Evolutionary conservation across 2,797 vertebrate genomes (phyloP).

Genomic region (Notolepis coatsorum): DNA sequence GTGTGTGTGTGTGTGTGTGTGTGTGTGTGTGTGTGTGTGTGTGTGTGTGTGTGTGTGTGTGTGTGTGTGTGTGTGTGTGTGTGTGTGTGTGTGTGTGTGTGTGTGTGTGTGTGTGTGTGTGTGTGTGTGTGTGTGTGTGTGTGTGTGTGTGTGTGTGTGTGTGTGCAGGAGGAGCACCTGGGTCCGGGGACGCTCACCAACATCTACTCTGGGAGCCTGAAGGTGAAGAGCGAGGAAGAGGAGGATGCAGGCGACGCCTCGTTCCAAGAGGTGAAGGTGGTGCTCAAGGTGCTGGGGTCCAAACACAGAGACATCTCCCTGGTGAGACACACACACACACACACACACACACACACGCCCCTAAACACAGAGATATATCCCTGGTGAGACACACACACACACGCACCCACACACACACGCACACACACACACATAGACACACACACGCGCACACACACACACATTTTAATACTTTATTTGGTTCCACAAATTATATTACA

Average conservation of each 20-base stretch:
- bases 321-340: conserved; percentile 77
- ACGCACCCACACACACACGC: no score
- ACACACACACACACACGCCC: not conserved
- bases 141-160: not conserved
- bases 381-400: not conserved
- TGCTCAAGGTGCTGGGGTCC: conserved; percentile 95
- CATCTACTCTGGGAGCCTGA: conserved; percentile 91
- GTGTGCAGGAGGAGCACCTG: conserved; percentile 90
- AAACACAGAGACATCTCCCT: conserved; percentile 96
- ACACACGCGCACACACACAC: not conserved
- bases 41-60: conserved; percentile 60
- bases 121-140: no score
- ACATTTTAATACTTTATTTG: not conserved
- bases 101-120: no score
- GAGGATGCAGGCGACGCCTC: conserved; percentile 79
- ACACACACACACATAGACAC: conserved; percentile 15
- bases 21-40: conserved; percentile 61
- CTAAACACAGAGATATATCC: not conserved
- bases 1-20: not conserved
- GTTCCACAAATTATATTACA: not conserved
- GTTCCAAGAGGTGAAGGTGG: conserved; percentile 91
- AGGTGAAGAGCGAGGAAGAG: conserved; percentile 88
- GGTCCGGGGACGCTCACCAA: conserved; percentile 93
- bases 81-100: conserved; percentile 61
- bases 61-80: not conserved